Evolutionary conservation across 2,888 invertebrate genomes (phyloP).

Genomic region (Macaria liturata): DNA sequence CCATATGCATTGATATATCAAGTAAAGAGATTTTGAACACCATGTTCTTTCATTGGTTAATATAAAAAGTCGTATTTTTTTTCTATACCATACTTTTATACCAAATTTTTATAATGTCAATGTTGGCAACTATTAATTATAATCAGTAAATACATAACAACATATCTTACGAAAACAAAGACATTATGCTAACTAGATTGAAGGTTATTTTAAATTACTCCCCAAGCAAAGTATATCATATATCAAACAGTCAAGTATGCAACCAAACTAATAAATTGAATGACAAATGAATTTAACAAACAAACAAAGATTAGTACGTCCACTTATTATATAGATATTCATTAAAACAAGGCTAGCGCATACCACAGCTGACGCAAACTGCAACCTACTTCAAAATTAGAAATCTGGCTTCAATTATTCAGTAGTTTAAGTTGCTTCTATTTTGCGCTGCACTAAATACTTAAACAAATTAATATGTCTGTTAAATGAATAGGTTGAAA

Average conservation of each 20-base stretch:
- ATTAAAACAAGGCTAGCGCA: constrained; percentile 9
- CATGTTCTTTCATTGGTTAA: too few relatives aligned
- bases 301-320: constrained; percentile 3
- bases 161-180: too few relatives aligned
- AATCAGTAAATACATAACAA: too few relatives aligned
- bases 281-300: constrained; percentile 14
- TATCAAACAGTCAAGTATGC: background rate
- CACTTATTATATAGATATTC: background rate
- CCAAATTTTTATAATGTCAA: too few relatives aligned
- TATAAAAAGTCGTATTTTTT: too few relatives aligned
- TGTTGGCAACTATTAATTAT: too few relatives aligned
- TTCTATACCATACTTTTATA: too few relatives aligned
- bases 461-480: constrained; percentile 23
- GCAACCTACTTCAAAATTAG: background rate
- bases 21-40: too few relatives aligned
- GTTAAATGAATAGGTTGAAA: constrained; percentile 31
- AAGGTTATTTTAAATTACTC: too few relatives aligned
- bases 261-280: constrained; percentile 1
- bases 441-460: constrained; percentile 12
- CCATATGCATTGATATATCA: too few relatives aligned
- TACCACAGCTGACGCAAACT: constrained; percentile 7
- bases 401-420: background rate
- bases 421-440: constrained; percentile 5
- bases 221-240: too few relatives aligned
- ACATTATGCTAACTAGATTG: too few relatives aligned